Evolutionary conservation across 2,888 invertebrate genomes (phyloP).

Genomic region (Macrosiphum euphorbiae): DNA sequence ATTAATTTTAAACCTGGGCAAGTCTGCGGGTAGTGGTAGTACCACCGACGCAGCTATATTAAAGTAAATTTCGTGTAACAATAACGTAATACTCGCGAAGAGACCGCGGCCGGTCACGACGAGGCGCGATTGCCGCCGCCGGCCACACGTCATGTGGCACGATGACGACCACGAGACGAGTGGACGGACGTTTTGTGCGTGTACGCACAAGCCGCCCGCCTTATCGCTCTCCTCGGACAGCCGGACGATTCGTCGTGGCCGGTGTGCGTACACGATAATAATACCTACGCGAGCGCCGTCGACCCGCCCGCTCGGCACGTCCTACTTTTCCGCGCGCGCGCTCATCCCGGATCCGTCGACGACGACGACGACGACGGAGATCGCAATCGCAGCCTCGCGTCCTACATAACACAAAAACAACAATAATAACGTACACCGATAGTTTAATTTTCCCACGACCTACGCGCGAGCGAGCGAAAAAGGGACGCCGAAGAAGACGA

Average conservation of each 20-base stretch:
- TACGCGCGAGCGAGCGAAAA: background rate
- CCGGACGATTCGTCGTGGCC: conserved; percentile 27
- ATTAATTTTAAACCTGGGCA: no score
- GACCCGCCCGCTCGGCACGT: conserved; percentile 20
- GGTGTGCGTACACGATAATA: background rate
- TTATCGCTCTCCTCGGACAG: background rate
- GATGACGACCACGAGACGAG: background rate
- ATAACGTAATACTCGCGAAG: background rate
- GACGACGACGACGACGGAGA: conserved; percentile 7
- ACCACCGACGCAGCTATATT: no score
- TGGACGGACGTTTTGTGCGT: background rate
- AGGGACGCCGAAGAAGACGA: background rate
- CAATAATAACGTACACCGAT: background rate
- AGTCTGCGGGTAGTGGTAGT: no score
- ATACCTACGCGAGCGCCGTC: background rate
- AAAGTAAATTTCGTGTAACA: background rate
- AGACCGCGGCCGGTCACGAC: conserved; percentile 50
- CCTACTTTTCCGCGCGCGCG: conserved; percentile 57
- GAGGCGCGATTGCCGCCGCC: background rate
- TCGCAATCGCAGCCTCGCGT: conserved; percentile 59
- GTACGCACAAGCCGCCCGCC: background rate
- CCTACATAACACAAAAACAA: conserved; percentile 46
- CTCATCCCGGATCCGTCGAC: conserved; percentile 57
- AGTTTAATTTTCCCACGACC: conserved; percentile 44
- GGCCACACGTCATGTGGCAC: conserved; percentile 20